phyloP scores from a whole-genome alignment of 2,888 invertebrate genomes.

The Argyresthia goedartella region DNA sequence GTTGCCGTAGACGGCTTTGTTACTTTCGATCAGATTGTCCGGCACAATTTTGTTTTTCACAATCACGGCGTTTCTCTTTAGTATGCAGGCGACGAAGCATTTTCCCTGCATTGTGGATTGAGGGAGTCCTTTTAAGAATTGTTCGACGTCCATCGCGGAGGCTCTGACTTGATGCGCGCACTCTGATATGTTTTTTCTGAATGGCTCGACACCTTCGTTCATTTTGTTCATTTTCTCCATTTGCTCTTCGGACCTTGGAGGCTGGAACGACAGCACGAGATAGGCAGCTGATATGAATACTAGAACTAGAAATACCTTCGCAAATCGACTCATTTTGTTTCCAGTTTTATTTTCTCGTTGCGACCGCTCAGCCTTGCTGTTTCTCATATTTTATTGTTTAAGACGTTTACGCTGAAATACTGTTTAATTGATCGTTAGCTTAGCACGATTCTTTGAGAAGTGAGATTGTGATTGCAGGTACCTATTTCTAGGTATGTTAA shows the following conservation, averaged over 20 bases:
- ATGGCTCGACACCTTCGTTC: slow-evolving; percentile 46
- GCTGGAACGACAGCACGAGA: slow-evolving; percentile 33
- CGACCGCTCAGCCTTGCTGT: background rate
- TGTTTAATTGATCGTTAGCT: too few species aligned
- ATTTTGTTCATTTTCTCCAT: slow-evolving; percentile 35
- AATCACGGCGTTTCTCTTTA: too few species aligned
- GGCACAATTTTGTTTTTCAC: too few species aligned
- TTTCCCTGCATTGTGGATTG: too few species aligned
- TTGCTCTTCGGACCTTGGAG: slow-evolving; percentile 48
- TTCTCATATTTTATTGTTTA: too few species aligned
- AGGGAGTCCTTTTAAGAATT: too few species aligned
- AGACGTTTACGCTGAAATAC: too few species aligned
- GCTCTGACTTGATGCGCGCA: slow-evolving; percentile 55
- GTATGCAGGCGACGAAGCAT: too few species aligned
- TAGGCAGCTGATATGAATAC: slow-evolving; percentile 26
- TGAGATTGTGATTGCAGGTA: too few species aligned
- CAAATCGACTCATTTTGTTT: slow-evolving; percentile 22
- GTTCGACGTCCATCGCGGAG: too few species aligned
- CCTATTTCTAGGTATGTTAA: too few species aligned
- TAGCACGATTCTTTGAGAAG: too few species aligned
- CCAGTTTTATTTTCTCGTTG: slow-evolving; percentile 10
- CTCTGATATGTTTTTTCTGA: slow-evolving; percentile 48
- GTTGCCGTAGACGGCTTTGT: slow-evolving; percentile 44
- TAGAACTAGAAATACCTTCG: slow-evolving; percentile 16
- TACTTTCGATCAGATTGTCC: slow-evolving; percentile 40